Evolutionary conservation across 2,888 invertebrate species (phyloP), one percentile per base, ranked within the genome.

Genomic region (Drosophila algonquin): DNA sequence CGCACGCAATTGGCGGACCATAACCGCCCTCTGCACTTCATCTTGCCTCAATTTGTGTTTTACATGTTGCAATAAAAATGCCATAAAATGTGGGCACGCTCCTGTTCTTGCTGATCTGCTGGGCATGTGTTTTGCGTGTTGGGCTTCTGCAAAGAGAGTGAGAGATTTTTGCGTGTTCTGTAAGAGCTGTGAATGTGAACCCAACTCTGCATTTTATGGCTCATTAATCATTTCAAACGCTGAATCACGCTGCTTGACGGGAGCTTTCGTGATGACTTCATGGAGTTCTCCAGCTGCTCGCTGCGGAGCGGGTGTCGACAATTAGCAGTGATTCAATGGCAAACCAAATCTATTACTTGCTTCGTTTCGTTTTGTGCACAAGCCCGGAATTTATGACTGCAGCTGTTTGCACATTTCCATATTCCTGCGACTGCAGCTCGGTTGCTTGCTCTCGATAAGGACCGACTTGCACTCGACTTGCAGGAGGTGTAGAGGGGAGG

Each of bases 31-130:
- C 14, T 14, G 35, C 55, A 51, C 45, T 62, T 57, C 30, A 55
- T 50, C 21, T 55, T 59, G 51, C 58, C 87, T 75, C 84, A 80
- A 86, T 83, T 86, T 83, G 67, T 53, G 78, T 79, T 83, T 86
- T 83, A 83, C 87, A 83, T 80, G 83, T 74, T 74, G 75, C 79
- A 83, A 83, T 83, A 83, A 86, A 86, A 83, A 75, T 54, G 79
- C 81, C 71, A 83, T 83, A 73, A 83, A 86, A 78, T 59, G 59
- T 61, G 57, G 14, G 14, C 40, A 1, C 6, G 40, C 7, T 40
- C 40, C 40, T n/a, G 73, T 73, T 59, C 73, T 51, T 63, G 59
- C 52, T 18, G 35, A 32, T 46, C 8, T 32, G 55, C 44, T 40
- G 32, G 24, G 30, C 30, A 16, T 54, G 35, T 46, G 50, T 45